phyloP scores from a whole-genome alignment of 2,888 invertebrate species.

The Tipula helvola region DNA sequence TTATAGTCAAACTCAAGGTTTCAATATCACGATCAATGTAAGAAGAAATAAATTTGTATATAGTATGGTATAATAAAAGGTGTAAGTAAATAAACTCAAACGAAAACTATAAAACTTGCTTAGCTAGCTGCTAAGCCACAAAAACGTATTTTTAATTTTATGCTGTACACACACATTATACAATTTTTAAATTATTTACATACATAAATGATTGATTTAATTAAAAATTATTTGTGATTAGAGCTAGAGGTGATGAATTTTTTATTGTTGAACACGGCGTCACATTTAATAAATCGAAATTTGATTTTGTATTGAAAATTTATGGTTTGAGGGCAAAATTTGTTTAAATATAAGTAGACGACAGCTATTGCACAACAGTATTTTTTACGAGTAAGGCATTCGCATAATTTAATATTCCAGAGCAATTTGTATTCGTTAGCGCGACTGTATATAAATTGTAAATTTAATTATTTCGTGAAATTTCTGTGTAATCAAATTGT shows the following conservation, averaged over 20 bases:
- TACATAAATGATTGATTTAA: neutral
- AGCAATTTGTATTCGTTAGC: neutral
- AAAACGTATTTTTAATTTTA: neutral
- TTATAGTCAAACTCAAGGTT: neutral
- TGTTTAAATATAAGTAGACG: neutral
- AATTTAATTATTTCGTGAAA: neutral
- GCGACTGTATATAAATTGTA: neutral
- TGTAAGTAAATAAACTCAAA: neutral
- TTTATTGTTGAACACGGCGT: neutral
- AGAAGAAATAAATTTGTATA: neutral
- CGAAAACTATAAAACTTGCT: neutral
- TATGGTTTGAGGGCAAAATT: neutral
- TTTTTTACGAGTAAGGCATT: neutral
- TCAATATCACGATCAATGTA: neutral
- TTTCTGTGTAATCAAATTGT: neutral
- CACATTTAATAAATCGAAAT: neutral
- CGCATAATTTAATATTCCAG: neutral
- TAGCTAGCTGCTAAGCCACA: neutral
- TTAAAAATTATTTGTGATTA: neutral
- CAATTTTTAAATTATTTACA: neutral
- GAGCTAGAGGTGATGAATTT: neutral
- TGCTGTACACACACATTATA: neutral
- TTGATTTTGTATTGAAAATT: neutral
- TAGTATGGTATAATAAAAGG: neutral
- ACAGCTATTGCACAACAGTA: neutral